These are phyloP conservation scores for Hemicrepidius hirtus DNA, from an alignment of 2,888 invertebrate genomes.

Conservation along the genomic window DNA sequence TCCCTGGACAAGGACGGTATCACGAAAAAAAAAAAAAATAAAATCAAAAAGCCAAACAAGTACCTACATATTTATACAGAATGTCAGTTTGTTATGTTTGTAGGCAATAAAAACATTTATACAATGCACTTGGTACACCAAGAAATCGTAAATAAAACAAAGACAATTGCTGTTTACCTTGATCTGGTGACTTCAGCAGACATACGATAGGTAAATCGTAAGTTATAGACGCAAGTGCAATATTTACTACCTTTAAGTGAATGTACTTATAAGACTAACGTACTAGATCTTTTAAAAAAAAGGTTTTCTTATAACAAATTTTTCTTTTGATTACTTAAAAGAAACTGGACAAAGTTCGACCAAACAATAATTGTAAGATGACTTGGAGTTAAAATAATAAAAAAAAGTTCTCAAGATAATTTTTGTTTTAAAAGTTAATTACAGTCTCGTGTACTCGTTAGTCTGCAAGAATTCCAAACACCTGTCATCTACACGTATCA, in stretches of 20 bases:
- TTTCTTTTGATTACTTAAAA: too few species aligned
- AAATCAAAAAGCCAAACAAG: not conserved
- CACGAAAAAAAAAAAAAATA: not conserved
- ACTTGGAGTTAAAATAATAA: too few species aligned
- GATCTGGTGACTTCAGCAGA: slow-evolving; percentile 14
- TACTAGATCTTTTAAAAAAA: too few species aligned
- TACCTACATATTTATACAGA: slow-evolving; percentile 7
- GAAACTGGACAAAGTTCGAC: too few species aligned
- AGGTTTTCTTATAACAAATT: too few species aligned
- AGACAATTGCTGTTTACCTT: slow-evolving; percentile 35
- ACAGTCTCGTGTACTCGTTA: not conserved
- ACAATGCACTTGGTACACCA: slow-evolving; percentile 1
- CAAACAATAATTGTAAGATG: too few species aligned
- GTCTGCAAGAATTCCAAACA: not conserved
- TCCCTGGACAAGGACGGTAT: too few species aligned
- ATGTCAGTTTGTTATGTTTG: slow-evolving; percentile 6
- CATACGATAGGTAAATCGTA: slow-evolving; percentile 3
- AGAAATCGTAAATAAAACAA: slow-evolving; percentile 21
- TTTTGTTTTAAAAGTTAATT: too few species aligned
- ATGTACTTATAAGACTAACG: not conserved
- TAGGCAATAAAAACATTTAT: slow-evolving; percentile 10
- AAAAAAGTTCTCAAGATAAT: too few species aligned
- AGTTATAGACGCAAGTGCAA: not conserved
- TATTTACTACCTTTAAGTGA: slow-evolving; percentile 1
- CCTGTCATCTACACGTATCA: not conserved